These are phyloP conservation scores for Luidia sarsii DNA, from an alignment of 53 echinoderm and acorn worm species.

Conservation along the genomic window DNA sequence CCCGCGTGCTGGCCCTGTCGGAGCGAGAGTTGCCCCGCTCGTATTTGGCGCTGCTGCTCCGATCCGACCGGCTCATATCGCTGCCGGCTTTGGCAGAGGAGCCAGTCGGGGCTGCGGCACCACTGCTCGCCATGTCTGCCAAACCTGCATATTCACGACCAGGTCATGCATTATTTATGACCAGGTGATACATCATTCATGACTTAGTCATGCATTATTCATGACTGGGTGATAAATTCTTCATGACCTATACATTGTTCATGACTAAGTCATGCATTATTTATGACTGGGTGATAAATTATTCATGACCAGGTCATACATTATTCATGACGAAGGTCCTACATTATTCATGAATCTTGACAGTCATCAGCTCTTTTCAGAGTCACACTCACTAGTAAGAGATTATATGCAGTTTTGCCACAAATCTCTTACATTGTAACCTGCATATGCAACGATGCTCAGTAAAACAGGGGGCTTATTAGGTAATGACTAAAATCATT, in stretches of 20 bases:
- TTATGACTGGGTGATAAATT: background rate
- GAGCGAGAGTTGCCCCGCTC: slow-evolving; percentile 42
- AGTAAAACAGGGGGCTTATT: too few relatives aligned
- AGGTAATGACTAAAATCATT: too few relatives aligned
- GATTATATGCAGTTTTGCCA: too few relatives aligned
- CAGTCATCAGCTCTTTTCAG: too few relatives aligned
- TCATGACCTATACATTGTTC: background rate
- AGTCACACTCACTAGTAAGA: too few relatives aligned
- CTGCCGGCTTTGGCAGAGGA: background rate
- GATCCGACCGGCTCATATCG: slow-evolving; percentile 38
- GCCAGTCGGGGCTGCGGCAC: slow-evolving; percentile 7
- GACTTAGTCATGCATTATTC: slow-evolving; percentile 26
- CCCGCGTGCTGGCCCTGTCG: slow-evolving; percentile 37
- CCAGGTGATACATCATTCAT: background rate
- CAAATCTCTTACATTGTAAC: too few relatives aligned
- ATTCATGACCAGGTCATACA: slow-evolving; percentile 1
- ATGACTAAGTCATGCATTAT: slow-evolving; percentile 5
- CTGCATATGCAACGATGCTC: too few relatives aligned
- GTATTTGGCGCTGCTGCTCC: slow-evolving; percentile 19
- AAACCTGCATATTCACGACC: slow-evolving; percentile 55
- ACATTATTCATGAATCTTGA: too few relatives aligned
- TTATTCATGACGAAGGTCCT: slow-evolving; percentile 31
- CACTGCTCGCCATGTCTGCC: slow-evolving; percentile 12
- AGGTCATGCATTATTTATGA: slow-evolving; percentile 39
- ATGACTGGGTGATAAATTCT: background rate